Base-by-base conservation (phyloP, 2,797 vertebrate genomes). In the Agapornis canus region DNA sequence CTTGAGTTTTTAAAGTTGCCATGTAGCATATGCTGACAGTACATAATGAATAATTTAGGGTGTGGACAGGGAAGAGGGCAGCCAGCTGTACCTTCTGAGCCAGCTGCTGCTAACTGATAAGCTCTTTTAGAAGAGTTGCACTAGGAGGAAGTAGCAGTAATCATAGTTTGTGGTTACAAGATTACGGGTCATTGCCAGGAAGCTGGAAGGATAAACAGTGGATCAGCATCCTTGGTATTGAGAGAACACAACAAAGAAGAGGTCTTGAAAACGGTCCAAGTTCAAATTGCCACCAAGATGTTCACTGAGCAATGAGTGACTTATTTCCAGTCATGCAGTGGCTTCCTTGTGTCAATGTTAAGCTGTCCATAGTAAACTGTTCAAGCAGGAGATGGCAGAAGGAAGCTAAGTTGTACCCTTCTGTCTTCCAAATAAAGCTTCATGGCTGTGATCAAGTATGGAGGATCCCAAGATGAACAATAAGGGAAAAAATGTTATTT, bases 21-120 rank as follows among this genome's bases (percentile, higher is more conserved):
- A 14, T n/a, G 31, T 68, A 75, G 59, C 15, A 21, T 69, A 82
- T 80, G 79, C 87, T 96, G 94, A 92, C 72, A 68, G 52, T 48
- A 20, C 17, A 9, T 57, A 17, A 29, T 91, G 56, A 86, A 91
- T 91, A 94, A 89, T 75, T 63, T 13, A 60, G 94, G 96, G 95
- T 86, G 95, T 94, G 85, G 90, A 73, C 68, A 87, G 82, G 42
- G 52, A n/a, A 79, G 77, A 93, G 91, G 86, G 81, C 92, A 92
- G 89, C 72, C 91, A 76, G 92, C 89, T 94, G 89, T 75, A 91
- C 72, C 64, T 89, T 48, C 13, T 43, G 65, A 85, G 84, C 86
- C 91, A 95, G 82, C 92, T 97, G 95, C 70, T 84, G 77, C 66
- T 35, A 72, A 56, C 85, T 73, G 95, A 97, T 97, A 97, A 96